These are phyloP conservation scores for Lepus europaeus DNA, from an alignment of 2,113 vertebrate genomes.

Conservation along the genomic window DNA sequence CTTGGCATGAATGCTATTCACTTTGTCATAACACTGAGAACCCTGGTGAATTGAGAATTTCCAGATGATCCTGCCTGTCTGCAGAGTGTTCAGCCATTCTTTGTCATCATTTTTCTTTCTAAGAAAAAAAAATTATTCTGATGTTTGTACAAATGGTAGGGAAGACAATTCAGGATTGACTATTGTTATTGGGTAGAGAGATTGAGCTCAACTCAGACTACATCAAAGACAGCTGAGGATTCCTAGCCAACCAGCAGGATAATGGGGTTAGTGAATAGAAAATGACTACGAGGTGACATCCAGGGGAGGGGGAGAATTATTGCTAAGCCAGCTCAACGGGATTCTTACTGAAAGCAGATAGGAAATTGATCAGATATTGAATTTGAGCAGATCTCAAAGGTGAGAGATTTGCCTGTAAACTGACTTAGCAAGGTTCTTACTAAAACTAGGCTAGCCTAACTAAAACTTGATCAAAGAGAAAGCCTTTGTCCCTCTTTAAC, in stretches of 20 bases:
- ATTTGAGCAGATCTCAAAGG: neutral
- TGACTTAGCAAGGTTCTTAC: neutral
- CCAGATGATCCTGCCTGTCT: neutral
- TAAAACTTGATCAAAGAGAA: neutral
- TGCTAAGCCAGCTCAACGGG: neutral
- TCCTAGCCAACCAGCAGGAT: neutral
- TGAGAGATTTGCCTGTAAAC: neutral
- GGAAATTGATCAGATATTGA: neutral
- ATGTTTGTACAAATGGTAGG: neutral
- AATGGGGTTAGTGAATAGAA: neutral
- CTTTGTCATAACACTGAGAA: neutral
- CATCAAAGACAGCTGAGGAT: neutral
- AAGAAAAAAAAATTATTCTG: neutral
- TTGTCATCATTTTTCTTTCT: neutral
- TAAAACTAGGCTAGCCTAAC: neutral
- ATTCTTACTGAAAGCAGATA: neutral
- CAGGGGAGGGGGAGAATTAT: neutral
- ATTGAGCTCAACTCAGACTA: neutral
- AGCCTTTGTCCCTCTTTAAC: neutral
- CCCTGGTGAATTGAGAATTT: neutral
- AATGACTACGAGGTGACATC: neutral
- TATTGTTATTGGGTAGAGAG: neutral
- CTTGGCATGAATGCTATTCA: neutral
- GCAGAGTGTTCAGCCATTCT: neutral
- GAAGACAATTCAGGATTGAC: neutral